phyloP scores from a whole-genome alignment of 2,888 invertebrate genomes.

The Stenoptilia bipunctidactyla region DNA sequence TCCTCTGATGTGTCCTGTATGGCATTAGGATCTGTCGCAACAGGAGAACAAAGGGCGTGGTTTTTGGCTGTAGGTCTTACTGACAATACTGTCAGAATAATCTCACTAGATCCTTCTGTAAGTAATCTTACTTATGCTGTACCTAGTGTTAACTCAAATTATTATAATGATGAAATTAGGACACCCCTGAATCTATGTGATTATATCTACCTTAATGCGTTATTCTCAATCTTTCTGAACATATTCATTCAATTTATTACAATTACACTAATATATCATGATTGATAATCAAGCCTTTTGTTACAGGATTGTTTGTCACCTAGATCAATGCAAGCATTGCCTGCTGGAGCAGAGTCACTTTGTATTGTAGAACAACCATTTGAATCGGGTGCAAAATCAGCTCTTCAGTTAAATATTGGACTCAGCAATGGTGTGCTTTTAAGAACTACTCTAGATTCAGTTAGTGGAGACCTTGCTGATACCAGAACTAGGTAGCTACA shows the following conservation, averaged over 20 bases:
- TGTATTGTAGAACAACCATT: conserved; percentile 91
- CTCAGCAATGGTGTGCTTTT: conserved; percentile 95
- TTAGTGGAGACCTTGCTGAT: conserved; percentile 96
- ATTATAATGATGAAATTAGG: conserved; percentile 59
- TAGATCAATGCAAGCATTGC: conserved; percentile 96
- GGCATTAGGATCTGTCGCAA: conserved; percentile 95
- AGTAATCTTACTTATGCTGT: conserved; percentile 23
- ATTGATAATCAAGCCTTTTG: conserved; percentile 2
- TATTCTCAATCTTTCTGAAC: conserved; percentile 55
- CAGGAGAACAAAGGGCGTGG: conserved; percentile 94
- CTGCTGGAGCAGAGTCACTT: conserved; percentile 95
- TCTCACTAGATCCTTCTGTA: conserved; percentile 94
- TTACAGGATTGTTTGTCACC: conserved; percentile 91
- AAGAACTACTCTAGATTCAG: conserved; percentile 93
- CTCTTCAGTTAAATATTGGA: conserved; percentile 95
- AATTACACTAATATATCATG: neutral
- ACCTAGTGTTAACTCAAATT: neutral
- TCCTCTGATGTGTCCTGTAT: conserved; percentile 98
- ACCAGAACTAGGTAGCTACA: conserved; percentile 85
- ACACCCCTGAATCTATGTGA: conserved; percentile 65
- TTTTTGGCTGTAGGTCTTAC: conserved; percentile 96
- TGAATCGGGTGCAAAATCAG: conserved; percentile 77
- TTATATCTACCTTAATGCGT: conserved; percentile 64
- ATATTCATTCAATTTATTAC: conserved; percentile 1
- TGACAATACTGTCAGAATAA: conserved; percentile 97